Evolutionary conservation across 2,888 invertebrate species (phyloP).

Genomic region (Epistrophella euchroma): DNA sequence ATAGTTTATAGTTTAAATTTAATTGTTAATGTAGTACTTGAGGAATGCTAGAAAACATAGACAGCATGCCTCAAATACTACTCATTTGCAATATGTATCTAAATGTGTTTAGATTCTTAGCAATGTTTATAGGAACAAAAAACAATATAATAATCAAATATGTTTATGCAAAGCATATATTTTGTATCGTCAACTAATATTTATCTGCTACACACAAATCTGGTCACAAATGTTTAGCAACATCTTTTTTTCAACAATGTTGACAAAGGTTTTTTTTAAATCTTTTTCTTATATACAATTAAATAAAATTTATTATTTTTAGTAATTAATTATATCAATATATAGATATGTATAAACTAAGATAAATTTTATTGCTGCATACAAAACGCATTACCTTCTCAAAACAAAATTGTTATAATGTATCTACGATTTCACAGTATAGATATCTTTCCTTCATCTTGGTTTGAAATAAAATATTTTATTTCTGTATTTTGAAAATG

Average conservation of each 20-base stretch:
- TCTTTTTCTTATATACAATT: not conserved
- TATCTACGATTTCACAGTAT: not conserved
- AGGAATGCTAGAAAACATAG: no score
- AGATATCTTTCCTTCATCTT: not conserved
- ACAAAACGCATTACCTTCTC: not conserved
- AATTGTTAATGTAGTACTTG: rapidly evolving
- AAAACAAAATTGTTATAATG: not conserved
- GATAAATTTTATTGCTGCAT: not conserved
- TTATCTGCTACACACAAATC: no score
- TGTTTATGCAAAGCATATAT: no score
- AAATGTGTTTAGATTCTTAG: no score
- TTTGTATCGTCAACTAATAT: no score
- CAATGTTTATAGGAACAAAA: no score
- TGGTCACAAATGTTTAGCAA: not conserved
- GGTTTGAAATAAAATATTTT: not conserved
- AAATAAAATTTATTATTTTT: not conserved
- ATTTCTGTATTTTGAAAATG: conserved; percentile 7
- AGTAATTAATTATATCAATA: no score
- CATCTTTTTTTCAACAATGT: not conserved
- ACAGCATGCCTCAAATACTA: no score
- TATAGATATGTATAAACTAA: no score
- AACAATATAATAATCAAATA: no score
- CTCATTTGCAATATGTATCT: no score
- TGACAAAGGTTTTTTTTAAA: not conserved
- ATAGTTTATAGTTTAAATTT: not conserved